Conservation (phyloP, 1,140 invertebrate species). For the Trichogramma pretiosum region DNA sequence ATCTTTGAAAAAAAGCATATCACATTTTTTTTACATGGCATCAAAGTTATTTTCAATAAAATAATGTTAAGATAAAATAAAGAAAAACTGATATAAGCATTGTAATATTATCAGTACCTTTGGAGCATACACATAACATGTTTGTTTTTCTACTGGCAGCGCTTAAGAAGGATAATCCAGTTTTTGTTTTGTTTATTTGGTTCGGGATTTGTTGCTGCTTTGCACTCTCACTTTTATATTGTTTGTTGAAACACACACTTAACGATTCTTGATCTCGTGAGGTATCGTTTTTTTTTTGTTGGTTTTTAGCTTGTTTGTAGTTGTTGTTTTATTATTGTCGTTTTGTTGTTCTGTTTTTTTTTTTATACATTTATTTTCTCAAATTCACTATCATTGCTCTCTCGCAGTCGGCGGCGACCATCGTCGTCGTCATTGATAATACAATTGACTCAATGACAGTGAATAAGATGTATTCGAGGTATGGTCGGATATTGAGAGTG, state of each 20-base stretch:
- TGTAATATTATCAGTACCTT: conserved; percentile 42
- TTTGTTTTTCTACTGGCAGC: conserved; percentile 40
- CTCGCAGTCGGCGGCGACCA: conserved; percentile 20
- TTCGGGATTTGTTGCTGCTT: conserved; percentile 37
- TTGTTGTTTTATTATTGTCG: conserved; percentile 18
- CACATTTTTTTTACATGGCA: no score
- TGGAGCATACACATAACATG: no score
- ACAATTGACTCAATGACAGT: no score
- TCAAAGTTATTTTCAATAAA: no score
- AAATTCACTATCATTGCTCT: conserved; percentile 17
- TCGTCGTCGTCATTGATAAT: no score
- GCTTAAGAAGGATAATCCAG: conserved; percentile 46
- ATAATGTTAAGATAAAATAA: no score
- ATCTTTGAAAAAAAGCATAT: no score
- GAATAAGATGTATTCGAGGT: no score
- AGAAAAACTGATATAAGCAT: conserved; percentile 26
- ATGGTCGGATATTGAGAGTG: no score
- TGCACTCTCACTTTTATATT: no score
- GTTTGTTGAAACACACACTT: conserved; percentile 44
- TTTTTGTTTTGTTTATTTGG: conserved; percentile 45
- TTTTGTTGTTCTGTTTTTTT: conserved; percentile 26
- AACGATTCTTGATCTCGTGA: conserved; percentile 49
- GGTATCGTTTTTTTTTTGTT: conserved; percentile 46
- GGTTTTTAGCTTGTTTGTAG: conserved; percentile 5
- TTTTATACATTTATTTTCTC: conserved; percentile 11